These are phyloP conservation scores for Greenwoodochromis staneri DNA, from an alignment of 2,113 vertebrate genomes.

Conservation along the genomic window DNA sequence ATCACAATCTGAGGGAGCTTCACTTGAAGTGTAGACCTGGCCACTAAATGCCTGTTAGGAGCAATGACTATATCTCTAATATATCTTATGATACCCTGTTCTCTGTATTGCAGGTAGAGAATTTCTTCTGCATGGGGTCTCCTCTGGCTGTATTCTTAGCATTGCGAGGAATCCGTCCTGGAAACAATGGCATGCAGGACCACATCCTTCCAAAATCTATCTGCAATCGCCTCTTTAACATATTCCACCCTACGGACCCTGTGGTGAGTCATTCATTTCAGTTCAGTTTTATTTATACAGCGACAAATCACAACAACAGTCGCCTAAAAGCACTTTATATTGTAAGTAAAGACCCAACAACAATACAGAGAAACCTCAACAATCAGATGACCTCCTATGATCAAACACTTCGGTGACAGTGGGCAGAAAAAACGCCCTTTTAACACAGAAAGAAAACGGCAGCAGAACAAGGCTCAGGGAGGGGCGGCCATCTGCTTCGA, in stretches of 20 bases:
- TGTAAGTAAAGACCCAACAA: not conserved
- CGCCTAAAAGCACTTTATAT: not conserved
- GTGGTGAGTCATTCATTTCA: slow-evolving; percentile 77
- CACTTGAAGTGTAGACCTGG: not conserved
- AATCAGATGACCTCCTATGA: not conserved
- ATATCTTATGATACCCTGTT: not conserved
- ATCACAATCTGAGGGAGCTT: not conserved
- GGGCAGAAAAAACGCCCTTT: not conserved
- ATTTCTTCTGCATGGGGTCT: slow-evolving; percentile 98
- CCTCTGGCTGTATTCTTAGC: slow-evolving; percentile 93
- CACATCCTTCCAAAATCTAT: slow-evolving; percentile 88
- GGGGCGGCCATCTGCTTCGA: not conserved
- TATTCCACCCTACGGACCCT: slow-evolving; percentile 95
- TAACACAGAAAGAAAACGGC: not conserved
- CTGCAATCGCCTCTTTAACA: slow-evolving; percentile 88
- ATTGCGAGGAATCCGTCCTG: slow-evolving; percentile 86
- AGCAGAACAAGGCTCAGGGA: not conserved
- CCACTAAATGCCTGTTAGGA: not conserved
- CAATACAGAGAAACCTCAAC: not conserved
- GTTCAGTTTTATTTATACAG: not conserved
- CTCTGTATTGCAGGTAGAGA: slow-evolving; percentile 81
- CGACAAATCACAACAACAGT: not conserved
- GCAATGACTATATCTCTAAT: not conserved
- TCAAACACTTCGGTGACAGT: not conserved
- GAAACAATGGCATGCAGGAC: slow-evolving; percentile 80